phyloP scores from a whole-genome alignment of 2,797 vertebrate genomes.

The Synanceia verrucosa region DNA sequence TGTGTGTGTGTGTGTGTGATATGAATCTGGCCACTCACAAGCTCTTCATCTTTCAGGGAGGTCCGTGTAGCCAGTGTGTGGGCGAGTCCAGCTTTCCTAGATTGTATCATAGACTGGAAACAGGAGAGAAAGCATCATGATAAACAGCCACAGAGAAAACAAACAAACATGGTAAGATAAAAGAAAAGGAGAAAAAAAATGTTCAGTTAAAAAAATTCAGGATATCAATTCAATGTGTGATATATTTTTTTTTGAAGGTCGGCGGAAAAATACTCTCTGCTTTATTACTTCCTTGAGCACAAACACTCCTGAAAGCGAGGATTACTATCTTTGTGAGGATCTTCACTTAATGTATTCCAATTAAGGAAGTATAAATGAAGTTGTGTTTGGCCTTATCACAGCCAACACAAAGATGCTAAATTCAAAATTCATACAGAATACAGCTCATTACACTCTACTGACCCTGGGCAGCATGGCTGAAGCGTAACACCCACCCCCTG shows the following conservation, averaged over 20 bases:
- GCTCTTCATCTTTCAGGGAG: constrained; percentile 95
- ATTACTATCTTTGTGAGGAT: not conserved
- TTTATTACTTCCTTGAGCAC: not conserved
- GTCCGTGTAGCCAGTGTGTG: constrained; percentile 91
- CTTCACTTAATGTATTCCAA: not conserved
- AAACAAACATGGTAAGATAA: not conserved
- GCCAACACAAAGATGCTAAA: not conserved
- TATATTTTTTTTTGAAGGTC: constrained; percentile 29
- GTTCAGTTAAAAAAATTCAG: not conserved
- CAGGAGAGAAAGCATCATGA: not conserved
- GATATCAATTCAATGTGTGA: constrained; percentile 1
- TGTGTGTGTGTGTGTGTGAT: constrained; percentile 6
- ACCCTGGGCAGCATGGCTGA: no score
- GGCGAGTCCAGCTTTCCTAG: constrained; percentile 92
- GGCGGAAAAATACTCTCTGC: not conserved
- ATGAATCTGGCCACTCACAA: constrained; percentile 84
- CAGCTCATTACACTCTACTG: no score
- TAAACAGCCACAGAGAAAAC: not conserved
- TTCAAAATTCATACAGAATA: no score
- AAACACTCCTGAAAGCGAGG: not conserved
- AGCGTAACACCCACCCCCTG: no score
- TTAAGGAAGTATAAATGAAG: not conserved
- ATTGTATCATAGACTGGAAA: constrained; percentile 92
- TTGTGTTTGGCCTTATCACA: no score
- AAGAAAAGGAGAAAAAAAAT: not conserved